Evolutionary conservation across 2,113 vertebrate species (phyloP), one percentile per base, ranked within the genome.

Genomic region (Seriola dumerili): DNA sequence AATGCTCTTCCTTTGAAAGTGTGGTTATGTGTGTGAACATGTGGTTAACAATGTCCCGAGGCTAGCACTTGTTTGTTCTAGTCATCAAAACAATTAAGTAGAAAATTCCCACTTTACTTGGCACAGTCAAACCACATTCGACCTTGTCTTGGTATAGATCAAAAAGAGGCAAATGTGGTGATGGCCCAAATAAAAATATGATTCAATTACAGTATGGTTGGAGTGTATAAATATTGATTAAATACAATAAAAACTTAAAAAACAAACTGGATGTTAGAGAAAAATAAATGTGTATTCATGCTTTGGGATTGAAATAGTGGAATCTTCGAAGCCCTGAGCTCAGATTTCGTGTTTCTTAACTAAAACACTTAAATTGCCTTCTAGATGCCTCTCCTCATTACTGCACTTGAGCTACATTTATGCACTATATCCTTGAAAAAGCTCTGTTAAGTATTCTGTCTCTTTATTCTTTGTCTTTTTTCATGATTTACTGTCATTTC

Each of bases 401-500:
- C 52, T 82, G 77, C 76, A 75, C 58, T 83, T 77, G 3, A 85
- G 81, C 71, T 72, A 81, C 84, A 83, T 78, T 84, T 80, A 72
- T 50, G 71, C 59, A 85, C 68, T 78, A 46, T 83, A 89, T 89
- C 78, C 73, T 84, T 88, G 75, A 90, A 73, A 88, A 90, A 86
- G 81, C 74, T 89, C 76, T 78, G 67, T 87, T 84, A 91, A 87
- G 57, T 78, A 76, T 81, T 87, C 52, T 67, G 74, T 76, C 61
- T 76, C 85, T 87, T 88, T 91, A 70, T 69, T 81, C 66, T 38
- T 23, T 6, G 32, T 48, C 58, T 84, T 89, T 89, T 83, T 91
- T 90, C 78, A 57, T 85, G 77, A 83, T 90, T 90, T 85, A 81
- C 77, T 85, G 55, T 81, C 59, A 83, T 88, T 91, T 93, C 84